Evolutionary conservation across 2,113 vertebrate species (phyloP), one percentile per base, ranked within the genome.

Genomic region (Malurus melanocephalus): DNA sequence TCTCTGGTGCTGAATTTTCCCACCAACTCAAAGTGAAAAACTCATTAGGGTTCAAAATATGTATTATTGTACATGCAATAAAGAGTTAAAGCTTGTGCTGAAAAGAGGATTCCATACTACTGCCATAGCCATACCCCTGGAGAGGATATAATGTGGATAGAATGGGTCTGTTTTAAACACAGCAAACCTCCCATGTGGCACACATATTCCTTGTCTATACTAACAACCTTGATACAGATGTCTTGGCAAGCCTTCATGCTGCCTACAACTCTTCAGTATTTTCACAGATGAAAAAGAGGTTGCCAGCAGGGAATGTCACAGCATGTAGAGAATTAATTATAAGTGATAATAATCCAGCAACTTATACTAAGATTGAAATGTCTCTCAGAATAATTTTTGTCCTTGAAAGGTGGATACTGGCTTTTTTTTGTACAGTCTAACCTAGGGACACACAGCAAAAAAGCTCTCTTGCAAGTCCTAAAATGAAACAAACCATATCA

Each of bases 261-360:
- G 77, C 80, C 89, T 72, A 60, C 66, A 88, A 53, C 57, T 68
- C 49, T 81, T 83, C 69, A 80, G 49, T 79, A 65, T 72, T 90
- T 88, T 92, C 68, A 88, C 86, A 92, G 66, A 90, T 68, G 78
- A 91, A 80, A 86, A 92, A 60, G 56, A 89, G 48, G 2, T 71
- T 92, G 87, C 74, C 87, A 95, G 62, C 69, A 64, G 78, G 74
- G 74, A 84, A 76, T 79, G 87, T 93, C 23, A 0, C 66, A 94
- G 78, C 80, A 68, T 86, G 59, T 61, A 84, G 26, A 55, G 66
- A 84, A 57, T 66, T 93, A 90, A 93, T 94, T 92, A 68, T 38
- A 84, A 68, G 46, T 68, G 78, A 88, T 87, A 90, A 92, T 92
- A 93, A 94, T 95, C 57, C 80, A 57, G 28, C 26, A 94, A 72